Evolutionary conservation across 2,888 invertebrate genomes (phyloP).

Genomic region (Drosophila sordidula): DNA sequence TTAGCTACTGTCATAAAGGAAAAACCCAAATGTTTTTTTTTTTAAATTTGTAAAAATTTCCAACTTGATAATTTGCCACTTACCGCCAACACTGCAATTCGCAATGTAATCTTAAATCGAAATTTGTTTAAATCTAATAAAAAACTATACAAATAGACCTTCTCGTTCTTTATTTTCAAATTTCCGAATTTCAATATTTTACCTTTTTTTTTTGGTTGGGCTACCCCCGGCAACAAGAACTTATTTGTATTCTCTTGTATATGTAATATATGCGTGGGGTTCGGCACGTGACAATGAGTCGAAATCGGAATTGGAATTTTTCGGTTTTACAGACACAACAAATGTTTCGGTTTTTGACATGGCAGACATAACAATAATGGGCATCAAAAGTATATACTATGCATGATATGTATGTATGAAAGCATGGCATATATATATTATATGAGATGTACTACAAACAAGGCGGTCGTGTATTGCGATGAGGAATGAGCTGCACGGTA

Average conservation of each 20-base stretch:
- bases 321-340: conserved; percentile 52
- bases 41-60: neutral
- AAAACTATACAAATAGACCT: conserved; percentile 20
- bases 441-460: conserved; percentile 10
- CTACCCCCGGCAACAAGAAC: conserved; percentile 73
- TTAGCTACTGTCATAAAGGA: conserved; percentile 18
- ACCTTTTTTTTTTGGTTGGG: conserved; percentile 28
- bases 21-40: conserved; percentile 16
- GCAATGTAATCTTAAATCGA: conserved; percentile 73
- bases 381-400: conserved; percentile 13
- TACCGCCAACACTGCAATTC: conserved; percentile 77
- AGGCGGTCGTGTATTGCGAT: conserved; percentile 24
- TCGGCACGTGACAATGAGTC: conserved; percentile 60
- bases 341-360: conserved; percentile 40
- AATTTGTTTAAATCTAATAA: conserved; percentile 30
- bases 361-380: conserved; percentile 49
- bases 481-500: conserved; percentile 61
- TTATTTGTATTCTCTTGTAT: conserved; percentile 58
- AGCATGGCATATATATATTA: conserved; percentile 18
- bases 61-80: conserved; percentile 60
- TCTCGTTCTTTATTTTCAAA: conserved; percentile 15
- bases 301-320: conserved; percentile 26
- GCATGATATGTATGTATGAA: conserved; percentile 22
- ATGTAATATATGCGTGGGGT: conserved; percentile 7
- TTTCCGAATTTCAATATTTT: conserved; percentile 17